Evolutionary conservation across 1,140 invertebrate species (phyloP).

Genomic region (Nymphalis io): DNA sequence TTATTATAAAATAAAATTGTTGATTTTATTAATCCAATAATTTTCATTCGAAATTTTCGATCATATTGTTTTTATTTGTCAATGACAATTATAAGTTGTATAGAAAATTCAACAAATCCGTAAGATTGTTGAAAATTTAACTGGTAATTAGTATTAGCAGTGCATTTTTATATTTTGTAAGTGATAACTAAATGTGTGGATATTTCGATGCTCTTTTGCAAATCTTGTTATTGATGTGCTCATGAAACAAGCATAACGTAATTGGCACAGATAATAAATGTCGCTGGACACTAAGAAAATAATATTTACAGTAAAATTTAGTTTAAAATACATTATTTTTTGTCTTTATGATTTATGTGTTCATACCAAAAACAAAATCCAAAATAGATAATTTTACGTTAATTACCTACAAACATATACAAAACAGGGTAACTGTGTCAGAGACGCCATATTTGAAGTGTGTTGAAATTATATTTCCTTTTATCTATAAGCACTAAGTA

Average conservation of each 20-base stretch:
- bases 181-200: slow-evolving; percentile 37
- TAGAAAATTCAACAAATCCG: slow-evolving; percentile 18
- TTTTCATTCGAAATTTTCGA: slow-evolving; percentile 1
- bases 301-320: too few relatives aligned
- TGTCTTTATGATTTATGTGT: too few relatives aligned
- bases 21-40: not conserved
- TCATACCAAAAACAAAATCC: too few relatives aligned
- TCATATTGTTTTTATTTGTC: not conserved
- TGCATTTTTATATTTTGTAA: slow-evolving; percentile 72
- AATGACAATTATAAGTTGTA: slow-evolving; percentile 11
- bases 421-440: slow-evolving; percentile 17
- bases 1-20: slow-evolving; percentile 7
- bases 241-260: not conserved
- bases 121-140: slow-evolving; percentile 54
- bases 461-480: not conserved
- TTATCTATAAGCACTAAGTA: not conserved
- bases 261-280: slow-evolving; percentile 8
- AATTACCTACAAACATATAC: not conserved
- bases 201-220: slow-evolving; percentile 45
- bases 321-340: too few relatives aligned
- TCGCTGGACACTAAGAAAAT: not conserved
- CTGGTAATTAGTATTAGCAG: slow-evolving; percentile 64
- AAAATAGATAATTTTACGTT: not conserved
- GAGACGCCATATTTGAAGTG: not conserved
- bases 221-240: slow-evolving; percentile 8